phyloP scores from a whole-genome alignment of 2,888 invertebrate genomes.

The Noctuana brunneofusca region DNA sequence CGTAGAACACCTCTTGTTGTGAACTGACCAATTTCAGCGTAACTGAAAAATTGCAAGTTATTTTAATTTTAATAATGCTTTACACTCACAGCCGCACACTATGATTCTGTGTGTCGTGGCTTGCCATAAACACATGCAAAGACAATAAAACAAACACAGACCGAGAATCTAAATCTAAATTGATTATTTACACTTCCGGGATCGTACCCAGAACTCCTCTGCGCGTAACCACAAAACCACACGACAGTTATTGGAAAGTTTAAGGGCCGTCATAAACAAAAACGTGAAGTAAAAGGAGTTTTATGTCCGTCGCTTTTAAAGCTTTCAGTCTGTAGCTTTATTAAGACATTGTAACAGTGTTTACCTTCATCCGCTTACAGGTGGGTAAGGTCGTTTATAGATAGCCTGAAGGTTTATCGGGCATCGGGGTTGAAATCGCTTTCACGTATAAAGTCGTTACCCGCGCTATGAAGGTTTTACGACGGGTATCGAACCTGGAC shows the following conservation, averaged over 20 bases:
- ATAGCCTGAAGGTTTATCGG: constrained; percentile 18
- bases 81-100: no score
- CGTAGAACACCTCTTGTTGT: no score
- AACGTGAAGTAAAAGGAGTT: not conserved
- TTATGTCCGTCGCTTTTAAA: not conserved
- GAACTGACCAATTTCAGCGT: no score
- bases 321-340: not conserved
- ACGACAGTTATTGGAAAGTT: not conserved
- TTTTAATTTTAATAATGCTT: no score
- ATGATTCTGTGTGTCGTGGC: no score
- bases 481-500: constrained; percentile 1
- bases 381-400: constrained; percentile 17
- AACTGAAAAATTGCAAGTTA: no score
- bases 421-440: constrained; percentile 9
- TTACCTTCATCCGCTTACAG: constrained; percentile 19
- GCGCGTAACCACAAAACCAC: no score
- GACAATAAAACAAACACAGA: no score
- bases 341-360: constrained; percentile 9
- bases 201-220: no score
- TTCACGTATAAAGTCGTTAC: constrained; percentile 21
- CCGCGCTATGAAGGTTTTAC: constrained; percentile 13
- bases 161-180: no score
- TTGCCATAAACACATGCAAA: no score
- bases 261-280: not conserved
- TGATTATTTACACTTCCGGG: no score